Evolutionary conservation across 2,113 vertebrate genomes (phyloP).

Genomic region (Psammodynastes pulverulentus): DNA sequence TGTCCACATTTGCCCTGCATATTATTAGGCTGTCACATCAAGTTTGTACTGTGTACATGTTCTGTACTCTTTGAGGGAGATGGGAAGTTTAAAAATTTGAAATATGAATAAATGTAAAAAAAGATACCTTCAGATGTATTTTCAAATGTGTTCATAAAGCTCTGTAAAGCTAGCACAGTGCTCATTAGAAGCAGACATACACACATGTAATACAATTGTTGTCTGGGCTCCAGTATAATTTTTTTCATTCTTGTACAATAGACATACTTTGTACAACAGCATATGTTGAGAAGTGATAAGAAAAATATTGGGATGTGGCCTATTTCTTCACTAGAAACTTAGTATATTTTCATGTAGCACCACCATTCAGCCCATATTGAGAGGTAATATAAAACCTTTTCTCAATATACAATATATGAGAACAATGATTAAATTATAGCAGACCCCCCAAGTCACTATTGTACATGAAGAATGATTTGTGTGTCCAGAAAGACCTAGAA

Average conservation of each 20-base stretch:
- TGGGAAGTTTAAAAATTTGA: background rate
- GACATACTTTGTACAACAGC: background rate
- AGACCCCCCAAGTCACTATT: background rate
- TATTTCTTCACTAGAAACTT: background rate
- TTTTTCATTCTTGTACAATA: background rate
- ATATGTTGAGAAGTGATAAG: background rate
- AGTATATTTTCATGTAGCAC: background rate
- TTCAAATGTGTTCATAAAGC: background rate
- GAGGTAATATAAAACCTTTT: background rate
- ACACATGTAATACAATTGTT: too few species aligned
- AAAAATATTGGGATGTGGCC: background rate
- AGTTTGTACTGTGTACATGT: background rate
- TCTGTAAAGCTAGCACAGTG: background rate
- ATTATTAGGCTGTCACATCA: background rate
- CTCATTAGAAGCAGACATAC: background rate
- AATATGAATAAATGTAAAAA: background rate
- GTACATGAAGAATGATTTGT: background rate
- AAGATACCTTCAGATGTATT: background rate
- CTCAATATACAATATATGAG: background rate
- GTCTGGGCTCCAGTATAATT: background rate
- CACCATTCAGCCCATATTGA: background rate
- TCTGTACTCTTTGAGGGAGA: background rate
- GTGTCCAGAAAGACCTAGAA: background rate
- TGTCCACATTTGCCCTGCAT: background rate
- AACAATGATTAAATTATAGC: background rate